Evolutionary conservation across 2,888 invertebrate species (phyloP).

Genomic region (Orchesellides sinensis): DNA sequence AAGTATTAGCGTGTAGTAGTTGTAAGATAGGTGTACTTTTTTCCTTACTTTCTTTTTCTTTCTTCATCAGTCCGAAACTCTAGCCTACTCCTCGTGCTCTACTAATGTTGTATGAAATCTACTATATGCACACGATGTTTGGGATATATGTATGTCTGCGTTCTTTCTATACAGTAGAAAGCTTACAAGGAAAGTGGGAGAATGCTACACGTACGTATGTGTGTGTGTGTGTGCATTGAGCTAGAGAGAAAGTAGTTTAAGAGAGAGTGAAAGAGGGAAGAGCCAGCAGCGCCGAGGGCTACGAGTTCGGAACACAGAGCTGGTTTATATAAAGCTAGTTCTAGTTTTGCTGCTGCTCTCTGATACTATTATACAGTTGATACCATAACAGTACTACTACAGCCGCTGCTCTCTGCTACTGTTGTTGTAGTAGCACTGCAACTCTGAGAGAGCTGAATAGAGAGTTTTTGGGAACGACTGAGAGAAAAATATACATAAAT

Average conservation of each 20-base stretch:
- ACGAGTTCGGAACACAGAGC: background rate
- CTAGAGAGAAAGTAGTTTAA: slow-evolving; percentile 54
- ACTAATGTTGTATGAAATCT: too few species aligned
- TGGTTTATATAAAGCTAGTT: slow-evolving; percentile 10
- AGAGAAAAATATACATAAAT: too few species aligned
- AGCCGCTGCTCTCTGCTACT: too few species aligned
- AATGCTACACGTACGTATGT: slow-evolving; percentile 1
- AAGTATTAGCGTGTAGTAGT: background rate
- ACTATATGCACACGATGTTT: too few species aligned
- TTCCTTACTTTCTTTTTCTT: background rate
- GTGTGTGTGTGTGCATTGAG: slow-evolving; percentile 1
- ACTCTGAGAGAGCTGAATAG: slow-evolving; percentile 2
- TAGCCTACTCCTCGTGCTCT: slow-evolving; percentile 18
- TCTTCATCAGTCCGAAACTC: slow-evolving; percentile 8
- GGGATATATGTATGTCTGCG: background rate
- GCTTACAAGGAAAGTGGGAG: slow-evolving; percentile 12
- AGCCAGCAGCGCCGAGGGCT: slow-evolving; percentile 36
- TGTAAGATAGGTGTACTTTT: slow-evolving; percentile 14
- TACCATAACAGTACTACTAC: background rate
- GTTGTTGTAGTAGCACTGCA: slow-evolving; percentile 11
- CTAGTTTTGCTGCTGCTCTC: slow-evolving; percentile 4
- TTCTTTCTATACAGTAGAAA: background rate
- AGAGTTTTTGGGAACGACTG: background rate
- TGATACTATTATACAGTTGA: background rate
- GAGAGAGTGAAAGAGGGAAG: slow-evolving; percentile 28